Evolutionary conservation across 2,888 invertebrate genomes (phyloP).

Genomic region (Heliconius charithonia): DNA sequence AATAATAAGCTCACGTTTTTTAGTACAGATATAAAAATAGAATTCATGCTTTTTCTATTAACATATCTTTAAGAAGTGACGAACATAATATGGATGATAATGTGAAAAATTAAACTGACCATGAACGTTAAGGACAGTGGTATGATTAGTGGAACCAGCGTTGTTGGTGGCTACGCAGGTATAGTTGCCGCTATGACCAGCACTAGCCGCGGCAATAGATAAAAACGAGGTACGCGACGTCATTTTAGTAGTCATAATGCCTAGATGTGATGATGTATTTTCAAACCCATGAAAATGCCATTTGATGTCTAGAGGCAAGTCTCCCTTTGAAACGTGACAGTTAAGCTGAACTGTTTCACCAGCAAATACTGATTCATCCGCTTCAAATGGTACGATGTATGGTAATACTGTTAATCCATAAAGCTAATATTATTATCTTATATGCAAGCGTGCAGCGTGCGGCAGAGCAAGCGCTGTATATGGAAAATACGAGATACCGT

Average conservation of each 20-base stretch:
- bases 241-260: constrained; percentile 86
- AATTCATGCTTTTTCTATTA: constrained; percentile 74
- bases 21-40: constrained; percentile 58
- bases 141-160: constrained; percentile 87
- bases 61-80: constrained; percentile 59
- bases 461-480: constrained; percentile 63
- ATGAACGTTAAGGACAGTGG: constrained; percentile 85
- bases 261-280: constrained; percentile 82
- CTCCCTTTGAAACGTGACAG: constrained; percentile 89
- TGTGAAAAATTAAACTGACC: constrained; percentile 71
- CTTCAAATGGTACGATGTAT: constrained; percentile 86
- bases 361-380: constrained; percentile 87
- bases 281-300: constrained; percentile 90
- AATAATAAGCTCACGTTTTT: constrained; percentile 60
- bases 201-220: constrained; percentile 87
- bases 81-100: constrained; percentile 26
- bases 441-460: constrained; percentile 81
- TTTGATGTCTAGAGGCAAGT: constrained; percentile 88
- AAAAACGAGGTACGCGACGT: constrained; percentile 87
- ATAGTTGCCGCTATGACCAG: constrained; percentile 89
- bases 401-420: constrained; percentile 86
- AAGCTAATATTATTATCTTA: constrained; percentile 73
- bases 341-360: constrained; percentile 87
- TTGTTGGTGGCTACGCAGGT: constrained; percentile 89
- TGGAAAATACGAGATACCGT: constrained; percentile 82